Evolutionary conservation across 1,140 invertebrate genomes (phyloP).

Genomic region (Saccostrea cuccullata): DNA sequence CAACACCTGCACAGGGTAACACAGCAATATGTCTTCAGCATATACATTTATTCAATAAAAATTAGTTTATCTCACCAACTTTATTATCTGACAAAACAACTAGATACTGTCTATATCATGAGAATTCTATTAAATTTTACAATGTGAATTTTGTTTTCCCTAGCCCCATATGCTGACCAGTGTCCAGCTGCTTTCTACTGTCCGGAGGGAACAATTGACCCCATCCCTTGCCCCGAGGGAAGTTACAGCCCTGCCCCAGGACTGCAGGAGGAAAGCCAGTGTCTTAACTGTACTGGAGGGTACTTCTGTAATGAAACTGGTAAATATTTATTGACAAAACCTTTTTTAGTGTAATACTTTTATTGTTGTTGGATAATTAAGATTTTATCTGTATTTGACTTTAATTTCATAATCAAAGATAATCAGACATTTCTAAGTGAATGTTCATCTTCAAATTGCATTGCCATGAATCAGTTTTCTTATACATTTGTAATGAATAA

Average conservation of each 20-base stretch:
- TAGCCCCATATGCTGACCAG: constrained; percentile 64
- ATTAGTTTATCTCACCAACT: background rate
- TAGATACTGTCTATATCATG: too few species aligned
- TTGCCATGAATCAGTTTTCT: too few species aligned
- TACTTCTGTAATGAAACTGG: constrained; percentile 73
- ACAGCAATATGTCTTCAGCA: background rate
- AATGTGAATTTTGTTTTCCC: background rate
- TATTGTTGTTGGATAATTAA: background rate
- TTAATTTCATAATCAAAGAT: too few species aligned
- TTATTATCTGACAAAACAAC: too few species aligned
- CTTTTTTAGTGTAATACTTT: too few species aligned
- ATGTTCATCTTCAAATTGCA: too few species aligned
- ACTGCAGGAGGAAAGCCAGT: constrained; percentile 61
- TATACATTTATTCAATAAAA: background rate
- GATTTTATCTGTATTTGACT: background rate
- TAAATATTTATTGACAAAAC: constrained; percentile 19
- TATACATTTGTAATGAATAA: too few species aligned
- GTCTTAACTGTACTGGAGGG: constrained; percentile 74
- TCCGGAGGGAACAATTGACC: constrained; percentile 67
- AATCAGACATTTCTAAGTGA: too few species aligned
- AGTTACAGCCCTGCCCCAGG: constrained; percentile 66
- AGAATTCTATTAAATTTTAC: background rate
- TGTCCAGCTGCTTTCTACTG: constrained; percentile 73
- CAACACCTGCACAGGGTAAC: constrained; percentile 68
- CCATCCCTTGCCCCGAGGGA: constrained; percentile 70